Evolutionary conservation across 1,140 invertebrate species (phyloP).

Genomic region (Campoletis sonorensis): DNA sequence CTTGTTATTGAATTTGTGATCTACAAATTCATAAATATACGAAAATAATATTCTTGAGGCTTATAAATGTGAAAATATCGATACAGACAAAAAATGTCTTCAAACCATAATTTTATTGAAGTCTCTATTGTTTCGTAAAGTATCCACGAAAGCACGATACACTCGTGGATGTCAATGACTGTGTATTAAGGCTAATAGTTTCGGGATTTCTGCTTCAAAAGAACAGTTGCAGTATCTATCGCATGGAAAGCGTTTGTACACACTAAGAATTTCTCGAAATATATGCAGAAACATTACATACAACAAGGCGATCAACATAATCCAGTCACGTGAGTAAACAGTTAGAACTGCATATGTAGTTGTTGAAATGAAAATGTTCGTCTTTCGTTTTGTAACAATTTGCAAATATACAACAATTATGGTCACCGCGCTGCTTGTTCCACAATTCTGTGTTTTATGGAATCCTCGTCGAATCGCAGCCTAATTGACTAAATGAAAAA

Average conservation of each 20-base stretch:
- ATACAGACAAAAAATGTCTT: background rate
- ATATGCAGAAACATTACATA: background rate
- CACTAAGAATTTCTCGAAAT: background rate
- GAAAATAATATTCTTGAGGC: too few species aligned
- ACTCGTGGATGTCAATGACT: background rate
- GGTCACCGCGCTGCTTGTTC: too few species aligned
- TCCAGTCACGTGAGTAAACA: background rate
- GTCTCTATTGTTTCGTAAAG: background rate
- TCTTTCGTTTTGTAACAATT: too few species aligned
- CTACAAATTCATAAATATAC: too few species aligned
- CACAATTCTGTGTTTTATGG: too few species aligned
- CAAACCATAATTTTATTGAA: background rate
- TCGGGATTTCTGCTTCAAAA: background rate
- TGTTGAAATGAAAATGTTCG: background rate
- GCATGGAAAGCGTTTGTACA: background rate
- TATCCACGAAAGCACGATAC: background rate
- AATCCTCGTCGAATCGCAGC: too few species aligned
- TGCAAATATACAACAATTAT: too few species aligned
- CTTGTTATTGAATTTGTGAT: too few species aligned
- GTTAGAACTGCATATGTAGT: background rate
- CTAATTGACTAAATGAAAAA: too few species aligned
- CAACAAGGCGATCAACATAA: background rate
- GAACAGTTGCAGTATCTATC: background rate
- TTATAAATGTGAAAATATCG: too few species aligned
- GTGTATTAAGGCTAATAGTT: background rate